Percentiles rank a stretch among this genome's conserved stretches.
Conservation (phyloP, 1,140 invertebrate genomes). For the Dreissena rostriformis region DNA sequence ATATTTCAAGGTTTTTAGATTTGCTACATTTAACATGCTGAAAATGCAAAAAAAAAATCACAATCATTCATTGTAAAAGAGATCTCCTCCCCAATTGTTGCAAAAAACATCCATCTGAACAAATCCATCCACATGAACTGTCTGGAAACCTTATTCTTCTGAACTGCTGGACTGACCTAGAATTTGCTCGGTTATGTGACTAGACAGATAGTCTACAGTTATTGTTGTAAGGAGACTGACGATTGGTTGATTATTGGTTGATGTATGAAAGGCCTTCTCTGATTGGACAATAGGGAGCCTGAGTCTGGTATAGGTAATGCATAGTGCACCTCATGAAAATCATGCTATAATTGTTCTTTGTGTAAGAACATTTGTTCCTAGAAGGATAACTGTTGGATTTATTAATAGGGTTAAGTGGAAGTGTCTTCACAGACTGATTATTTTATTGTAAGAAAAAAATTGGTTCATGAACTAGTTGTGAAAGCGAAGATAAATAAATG, state of each 20-base stretch:
- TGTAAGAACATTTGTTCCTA: constrained; percentile 17
- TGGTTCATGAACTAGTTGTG: background rate
- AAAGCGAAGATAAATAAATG: constrained; percentile 6
- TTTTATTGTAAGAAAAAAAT: background rate
- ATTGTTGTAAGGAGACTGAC: constrained; percentile 40
- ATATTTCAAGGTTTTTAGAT: constrained; percentile 2
- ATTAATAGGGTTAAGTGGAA: constrained; percentile 11
- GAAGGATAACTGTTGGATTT: constrained; percentile 2
- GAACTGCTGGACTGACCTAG: constrained; percentile 28
- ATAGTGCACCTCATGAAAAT: constrained; percentile 15
- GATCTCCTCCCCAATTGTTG: background rate
- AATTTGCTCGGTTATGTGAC: constrained; percentile 37
- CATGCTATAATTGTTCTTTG: constrained; percentile 31
- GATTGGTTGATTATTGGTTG: constrained; percentile 42
- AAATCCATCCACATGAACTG: background rate
- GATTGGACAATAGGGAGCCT: constrained; percentile 56
- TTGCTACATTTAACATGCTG: no score
- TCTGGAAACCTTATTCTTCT: constrained; percentile 18
- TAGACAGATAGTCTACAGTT: constrained; percentile 53
- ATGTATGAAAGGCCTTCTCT: constrained; percentile 21
- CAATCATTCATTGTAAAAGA: background rate
- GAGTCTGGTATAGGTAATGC: constrained; percentile 46
- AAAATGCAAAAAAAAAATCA: background rate
- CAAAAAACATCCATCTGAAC: background rate
- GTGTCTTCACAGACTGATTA: background rate